Evolutionary conservation across 2,113 vertebrate species (phyloP), one percentile per base, ranked within the genome.

Genomic region (Dissostichus mawsoni): DNA sequence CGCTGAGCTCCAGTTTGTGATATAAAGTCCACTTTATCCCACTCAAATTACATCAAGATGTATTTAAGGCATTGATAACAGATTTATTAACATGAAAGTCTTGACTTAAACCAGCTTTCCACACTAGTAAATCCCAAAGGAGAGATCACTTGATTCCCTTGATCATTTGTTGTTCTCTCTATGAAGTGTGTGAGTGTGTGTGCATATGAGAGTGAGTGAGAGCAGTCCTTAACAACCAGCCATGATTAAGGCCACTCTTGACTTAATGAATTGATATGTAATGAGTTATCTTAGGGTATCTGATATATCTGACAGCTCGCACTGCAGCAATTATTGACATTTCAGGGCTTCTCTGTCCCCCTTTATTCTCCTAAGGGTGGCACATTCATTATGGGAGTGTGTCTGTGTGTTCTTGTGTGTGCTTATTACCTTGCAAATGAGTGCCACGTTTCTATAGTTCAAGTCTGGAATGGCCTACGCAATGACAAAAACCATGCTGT

Each of bases 171-270:
- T 90, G 83, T 85, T 56, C 59, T 83, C 76, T 76, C 76, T 90
- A 68, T 86, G 70, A 87, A 74, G 84, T 83, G 73, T 85, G 82
- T 57, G 16, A 70, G 48, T 61, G 76, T 59, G 25, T 71, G 61
- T 23, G 16, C 68, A 45, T 61, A 74, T 8, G 56, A 16, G 58
- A 73, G 47, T 1, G 17, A 74, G 57, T 23, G 47, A 14, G 11
- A 69, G 70, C 33, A 52, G 52, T 72, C 56, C 75, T 90, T 92
- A 88, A 92, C 92, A 93, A 92, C 84, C 76, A 81, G 74, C 82
- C 84, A 85, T 87, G 90, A 94, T 94, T 91, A 90, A 91, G 87
- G 77, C 89, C 78, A 76, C 92, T 92, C 90, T 90, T 90, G 87
- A 87, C 74, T 89, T 84, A 90, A 93, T 89, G 85, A 90, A 87